These are phyloP conservation scores for Erannis defoliaria DNA, from an alignment of 2,888 invertebrate genomes.

Conservation along the genomic window DNA sequence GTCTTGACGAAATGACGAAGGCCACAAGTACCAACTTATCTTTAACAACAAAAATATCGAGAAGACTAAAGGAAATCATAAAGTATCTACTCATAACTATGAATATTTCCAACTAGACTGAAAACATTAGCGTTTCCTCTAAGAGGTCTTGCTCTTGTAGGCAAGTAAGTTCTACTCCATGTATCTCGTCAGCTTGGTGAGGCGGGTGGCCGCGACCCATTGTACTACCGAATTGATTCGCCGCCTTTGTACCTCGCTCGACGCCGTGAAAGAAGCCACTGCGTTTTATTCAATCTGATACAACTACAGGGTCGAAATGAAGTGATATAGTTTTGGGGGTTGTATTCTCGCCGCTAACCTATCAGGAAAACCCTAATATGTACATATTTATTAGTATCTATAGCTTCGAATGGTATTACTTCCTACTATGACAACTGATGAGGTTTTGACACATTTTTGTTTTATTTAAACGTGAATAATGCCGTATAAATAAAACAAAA, in stretches of 20 bases:
- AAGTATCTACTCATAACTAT: not conserved
- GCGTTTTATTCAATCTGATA: conserved; percentile 75
- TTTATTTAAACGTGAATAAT: no score
- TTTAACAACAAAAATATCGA: not conserved
- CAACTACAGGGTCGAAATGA: conserved; percentile 9
- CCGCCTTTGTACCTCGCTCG: conserved; percentile 69
- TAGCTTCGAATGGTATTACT: no score
- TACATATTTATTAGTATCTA: no score
- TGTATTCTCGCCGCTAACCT: no score
- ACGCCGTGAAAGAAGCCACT: conserved; percentile 73
- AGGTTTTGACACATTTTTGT: no score
- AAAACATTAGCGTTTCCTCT: conserved; percentile 1
- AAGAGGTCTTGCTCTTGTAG: conserved; percentile 14
- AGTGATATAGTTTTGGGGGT: not conserved
- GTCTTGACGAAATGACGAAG: no score
- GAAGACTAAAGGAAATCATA: not conserved
- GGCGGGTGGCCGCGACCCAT: conserved; percentile 52
- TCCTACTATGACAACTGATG: no score
- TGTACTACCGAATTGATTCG: conserved; percentile 79
- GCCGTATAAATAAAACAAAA: no score
- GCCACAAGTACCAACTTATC: no score
- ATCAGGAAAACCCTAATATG: no score
- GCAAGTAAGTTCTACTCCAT: conserved; percentile 9
- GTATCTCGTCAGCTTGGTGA: conserved; percentile 12
- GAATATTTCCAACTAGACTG: not conserved